These are phyloP conservation scores for Ethmia dodecea DNA, from an alignment of 2,888 invertebrate species.

Conservation along the genomic window DNA sequence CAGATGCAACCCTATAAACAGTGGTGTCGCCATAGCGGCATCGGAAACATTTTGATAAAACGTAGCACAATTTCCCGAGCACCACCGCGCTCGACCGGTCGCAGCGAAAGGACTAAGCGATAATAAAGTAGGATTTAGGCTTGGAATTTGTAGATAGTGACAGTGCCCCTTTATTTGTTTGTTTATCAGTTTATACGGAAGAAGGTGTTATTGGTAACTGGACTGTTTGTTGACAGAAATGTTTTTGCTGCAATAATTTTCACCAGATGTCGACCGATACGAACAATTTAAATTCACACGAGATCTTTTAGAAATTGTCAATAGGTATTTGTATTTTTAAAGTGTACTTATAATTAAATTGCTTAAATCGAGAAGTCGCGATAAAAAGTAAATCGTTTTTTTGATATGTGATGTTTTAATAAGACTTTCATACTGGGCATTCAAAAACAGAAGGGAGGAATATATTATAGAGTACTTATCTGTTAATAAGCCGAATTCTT, in stretches of 20 bases:
- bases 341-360: too few relatives aligned
- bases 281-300: too few relatives aligned
- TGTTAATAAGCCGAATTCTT: constrained; percentile 37
- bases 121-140: constrained; percentile 30
- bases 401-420: constrained; percentile 35
- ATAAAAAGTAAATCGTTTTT: constrained; percentile 16
- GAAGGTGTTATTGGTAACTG: too few relatives aligned
- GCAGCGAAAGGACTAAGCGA: constrained; percentile 25
- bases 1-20: constrained; percentile 36
- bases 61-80: constrained; percentile 52
- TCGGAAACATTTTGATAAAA: constrained; percentile 58
- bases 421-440: constrained; percentile 27
- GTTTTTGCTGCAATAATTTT: too few relatives aligned
- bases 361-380: constrained; percentile 14
- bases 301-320: too few relatives aligned
- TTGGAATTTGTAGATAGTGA: constrained; percentile 16
- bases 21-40: constrained; percentile 25
- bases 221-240: too few relatives aligned
- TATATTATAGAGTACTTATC: constrained; percentile 18
- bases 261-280: too few relatives aligned
- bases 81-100: constrained; percentile 19
- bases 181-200: constrained; percentile 13
- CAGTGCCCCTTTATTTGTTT: constrained; percentile 12
- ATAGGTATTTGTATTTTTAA: too few relatives aligned
- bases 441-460: constrained; percentile 19